Evolutionary conservation across 2,797 vertebrate species (phyloP), one percentile per base, ranked within the genome.

Genomic region (Decapterus maruadsi): DNA sequence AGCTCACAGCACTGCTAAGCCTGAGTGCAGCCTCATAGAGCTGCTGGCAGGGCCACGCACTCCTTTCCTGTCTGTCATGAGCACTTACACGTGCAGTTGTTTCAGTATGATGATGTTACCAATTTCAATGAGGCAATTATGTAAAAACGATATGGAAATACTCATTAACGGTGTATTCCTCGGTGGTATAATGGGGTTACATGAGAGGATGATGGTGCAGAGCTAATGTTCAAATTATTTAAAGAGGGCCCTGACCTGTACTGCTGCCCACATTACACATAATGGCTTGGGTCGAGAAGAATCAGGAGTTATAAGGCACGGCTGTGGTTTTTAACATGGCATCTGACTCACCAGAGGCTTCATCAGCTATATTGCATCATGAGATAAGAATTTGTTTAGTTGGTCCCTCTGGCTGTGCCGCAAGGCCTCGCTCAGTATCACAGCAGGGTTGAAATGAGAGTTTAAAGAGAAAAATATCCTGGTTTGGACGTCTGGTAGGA

Each of bases 401-500:
- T 85, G 76, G 81, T 81, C 73, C 73, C 80, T 66, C 45, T 75
- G 74, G 85, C 83, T 80, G 70, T 62, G 80, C 79, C 48, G 64
- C 74, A 55, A 75, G 77, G 68, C 75, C 66, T 60, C 43, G 38
- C 80, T 88, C 81, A 53, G 68, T 74, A 89, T 89, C 85, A 77
- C 72, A 81, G 77, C 50, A 48, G 82, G 75, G 80, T 85, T 72
- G 64, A 80, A 87, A 76, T 57, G 70, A 86, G 81, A 84, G 80
- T 84, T 88, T 85, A 78, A 87, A 88, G 72, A 85, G 79, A 91
- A 89, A 90, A 89, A 87, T 84, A 84, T 91, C 89, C 78, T 82
- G 87, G 83, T 83, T 93, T 95, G 92, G 94, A 94, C 48, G 74
- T 70, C 19, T 68, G 64, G 74, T 91, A 81, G 94, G 94, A 95